Evolutionary conservation across 2,113 vertebrate genomes (phyloP).

Genomic region (Colaptes auratus): DNA sequence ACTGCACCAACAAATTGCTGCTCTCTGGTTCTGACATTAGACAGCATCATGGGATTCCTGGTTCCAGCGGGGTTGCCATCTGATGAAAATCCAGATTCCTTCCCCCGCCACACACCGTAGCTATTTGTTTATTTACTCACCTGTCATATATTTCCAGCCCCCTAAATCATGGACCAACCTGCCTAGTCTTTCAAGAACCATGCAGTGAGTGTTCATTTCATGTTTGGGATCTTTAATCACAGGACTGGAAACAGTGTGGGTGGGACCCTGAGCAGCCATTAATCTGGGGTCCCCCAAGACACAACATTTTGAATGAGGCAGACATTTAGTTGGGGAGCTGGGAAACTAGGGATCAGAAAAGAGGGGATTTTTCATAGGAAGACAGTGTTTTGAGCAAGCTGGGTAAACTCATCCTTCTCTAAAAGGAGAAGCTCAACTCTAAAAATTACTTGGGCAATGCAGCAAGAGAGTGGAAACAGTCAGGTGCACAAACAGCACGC

Average conservation of each 20-base stretch:
- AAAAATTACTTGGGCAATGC: neutral
- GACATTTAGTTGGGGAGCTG: neutral
- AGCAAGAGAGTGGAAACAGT: neutral
- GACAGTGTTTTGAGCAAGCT: accelerated
- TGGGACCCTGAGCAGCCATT: neutral
- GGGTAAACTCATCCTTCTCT: neutral
- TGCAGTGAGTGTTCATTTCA: neutral
- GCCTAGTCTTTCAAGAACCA: neutral
- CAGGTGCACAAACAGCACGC: neutral
- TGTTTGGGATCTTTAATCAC: neutral
- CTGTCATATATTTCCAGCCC: no score
- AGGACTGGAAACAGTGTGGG: neutral
- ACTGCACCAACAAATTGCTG: no score
- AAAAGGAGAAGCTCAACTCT: neutral
- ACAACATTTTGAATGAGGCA: neutral
- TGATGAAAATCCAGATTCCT: no score
- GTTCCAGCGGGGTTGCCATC: no score
- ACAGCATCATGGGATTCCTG: no score
- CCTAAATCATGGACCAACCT: no score
- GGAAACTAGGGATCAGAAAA: neutral
- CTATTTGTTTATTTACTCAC: no score
- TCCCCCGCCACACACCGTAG: no score
- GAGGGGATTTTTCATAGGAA: neutral
- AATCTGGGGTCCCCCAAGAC: accelerated
- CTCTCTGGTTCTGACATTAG: no score